Evolutionary conservation across 2,888 invertebrate genomes (phyloP).

Genomic region (Morpho helenor): DNA sequence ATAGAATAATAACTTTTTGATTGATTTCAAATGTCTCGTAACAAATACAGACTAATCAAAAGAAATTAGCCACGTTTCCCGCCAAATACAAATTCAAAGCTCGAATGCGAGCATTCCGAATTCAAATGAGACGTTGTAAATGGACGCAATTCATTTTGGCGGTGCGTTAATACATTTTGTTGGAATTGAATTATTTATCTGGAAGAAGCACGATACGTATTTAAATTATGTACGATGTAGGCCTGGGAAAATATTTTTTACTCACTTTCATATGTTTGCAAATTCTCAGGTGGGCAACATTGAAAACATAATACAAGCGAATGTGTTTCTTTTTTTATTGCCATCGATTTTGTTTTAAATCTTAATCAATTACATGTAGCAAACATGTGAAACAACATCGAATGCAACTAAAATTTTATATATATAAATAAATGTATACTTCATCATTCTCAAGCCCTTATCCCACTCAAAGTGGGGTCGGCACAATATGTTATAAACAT

Average conservation of each 20-base stretch:
- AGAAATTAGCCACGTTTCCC: conserved; percentile 22
- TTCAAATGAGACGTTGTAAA: conserved; percentile 28
- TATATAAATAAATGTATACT: too few relatives aligned
- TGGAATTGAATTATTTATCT: conserved; percentile 24
- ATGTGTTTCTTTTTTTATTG: too few relatives aligned
- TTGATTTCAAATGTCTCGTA: conserved; percentile 8
- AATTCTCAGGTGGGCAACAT: too few relatives aligned
- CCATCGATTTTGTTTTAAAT: too few relatives aligned
- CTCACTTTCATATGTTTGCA: too few relatives aligned
- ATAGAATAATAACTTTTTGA: conserved; percentile 19
- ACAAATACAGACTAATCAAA: conserved; percentile 24
- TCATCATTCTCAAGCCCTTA: too few relatives aligned
- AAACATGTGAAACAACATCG: too few relatives aligned
- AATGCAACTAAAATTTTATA: too few relatives aligned
- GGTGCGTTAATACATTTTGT: conserved; percentile 27
- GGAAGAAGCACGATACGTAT: conserved; percentile 8
- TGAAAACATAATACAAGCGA: too few relatives aligned
- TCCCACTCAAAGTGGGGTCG: too few relatives aligned
- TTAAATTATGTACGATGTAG: conserved; percentile 3
- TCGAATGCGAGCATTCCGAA: conserved; percentile 24
- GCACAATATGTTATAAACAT: too few relatives aligned
- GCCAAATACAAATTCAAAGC: conserved; percentile 27
- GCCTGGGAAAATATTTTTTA: not conserved
- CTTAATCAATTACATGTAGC: too few relatives aligned
- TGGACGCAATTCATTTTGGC: conserved; percentile 28